Conservation (phyloP, 2,888 invertebrate genomes). For the Yponomeuta malinellus region DNA sequence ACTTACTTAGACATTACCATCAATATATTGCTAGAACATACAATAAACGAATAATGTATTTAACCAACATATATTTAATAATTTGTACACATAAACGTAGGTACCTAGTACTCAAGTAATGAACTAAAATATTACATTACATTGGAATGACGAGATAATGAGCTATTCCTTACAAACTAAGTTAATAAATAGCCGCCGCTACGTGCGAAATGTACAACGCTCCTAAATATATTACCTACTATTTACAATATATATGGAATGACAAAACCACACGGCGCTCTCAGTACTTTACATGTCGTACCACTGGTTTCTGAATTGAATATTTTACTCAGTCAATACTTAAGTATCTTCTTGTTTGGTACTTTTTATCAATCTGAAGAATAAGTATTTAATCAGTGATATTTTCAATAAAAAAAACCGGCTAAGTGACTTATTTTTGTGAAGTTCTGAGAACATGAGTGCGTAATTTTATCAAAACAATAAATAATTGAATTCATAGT, state of each 20-base stretch:
- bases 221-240: background rate
- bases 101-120: constrained; percentile 52
- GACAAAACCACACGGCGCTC: background rate
- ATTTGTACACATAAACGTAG: constrained; percentile 64
- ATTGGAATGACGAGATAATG: constrained; percentile 46
- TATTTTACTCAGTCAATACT: too few species aligned
- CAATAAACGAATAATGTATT: constrained; percentile 22
- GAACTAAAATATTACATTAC: constrained; percentile 16
- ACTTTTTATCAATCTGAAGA: too few species aligned
- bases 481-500: too few species aligned
- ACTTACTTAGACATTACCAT: too few species aligned
- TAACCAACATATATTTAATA: constrained; percentile 62
- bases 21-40: background rate
- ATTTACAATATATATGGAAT: background rate
- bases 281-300: background rate
- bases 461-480: too few species aligned
- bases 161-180: constrained; percentile 18
- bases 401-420: too few species aligned
- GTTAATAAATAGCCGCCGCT: constrained; percentile 12
- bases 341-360: too few species aligned
- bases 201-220: constrained; percentile 9
- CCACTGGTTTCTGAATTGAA: too few species aligned
- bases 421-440: too few species aligned
- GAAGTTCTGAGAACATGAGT: too few species aligned
- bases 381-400: too few species aligned